These are phyloP conservation scores for Euplexia lucipara DNA, from an alignment of 2,888 invertebrate genomes.

Conservation along the genomic window DNA sequence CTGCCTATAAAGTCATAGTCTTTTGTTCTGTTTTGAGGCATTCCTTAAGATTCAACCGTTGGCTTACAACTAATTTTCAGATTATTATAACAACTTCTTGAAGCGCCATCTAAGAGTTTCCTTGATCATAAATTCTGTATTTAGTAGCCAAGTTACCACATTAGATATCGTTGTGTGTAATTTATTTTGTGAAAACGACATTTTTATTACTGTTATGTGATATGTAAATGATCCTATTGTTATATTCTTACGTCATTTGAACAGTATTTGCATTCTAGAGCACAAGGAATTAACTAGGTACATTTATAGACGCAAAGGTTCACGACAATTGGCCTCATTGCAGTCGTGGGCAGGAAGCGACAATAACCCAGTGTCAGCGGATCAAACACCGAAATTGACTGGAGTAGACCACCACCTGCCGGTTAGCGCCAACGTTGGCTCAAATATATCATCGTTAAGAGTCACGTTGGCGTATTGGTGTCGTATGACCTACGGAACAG, in stretches of 20 bases:
- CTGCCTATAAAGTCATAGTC: slow-evolving; percentile 11
- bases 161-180: background rate
- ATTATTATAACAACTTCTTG: slow-evolving; percentile 1
- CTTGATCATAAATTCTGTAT: slow-evolving; percentile 10
- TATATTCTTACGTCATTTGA: background rate
- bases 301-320: slow-evolving; percentile 69
- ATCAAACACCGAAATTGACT: slow-evolving; percentile 73
- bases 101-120: background rate
- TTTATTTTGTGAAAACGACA: background rate
- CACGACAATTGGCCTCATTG: slow-evolving; percentile 67
- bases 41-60: slow-evolving; percentile 23
- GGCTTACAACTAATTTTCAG: slow-evolving; percentile 8
- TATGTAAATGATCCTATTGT: background rate
- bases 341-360: slow-evolving; percentile 73
- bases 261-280: slow-evolving; percentile 26
- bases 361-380: slow-evolving; percentile 78
- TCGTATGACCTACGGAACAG: slow-evolving; percentile 46
- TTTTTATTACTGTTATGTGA: slow-evolving; percentile 6
- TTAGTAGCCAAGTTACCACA: background rate
- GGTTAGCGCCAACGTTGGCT: slow-evolving; percentile 57
- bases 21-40: slow-evolving; percentile 34
- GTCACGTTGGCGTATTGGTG: slow-evolving; percentile 52
- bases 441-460: slow-evolving; percentile 54
- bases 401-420: slow-evolving; percentile 70
- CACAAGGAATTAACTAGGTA: slow-evolving; percentile 50